Base-by-base conservation (phyloP, 2,113 vertebrate species). In the Anguilla rostrata region DNA sequence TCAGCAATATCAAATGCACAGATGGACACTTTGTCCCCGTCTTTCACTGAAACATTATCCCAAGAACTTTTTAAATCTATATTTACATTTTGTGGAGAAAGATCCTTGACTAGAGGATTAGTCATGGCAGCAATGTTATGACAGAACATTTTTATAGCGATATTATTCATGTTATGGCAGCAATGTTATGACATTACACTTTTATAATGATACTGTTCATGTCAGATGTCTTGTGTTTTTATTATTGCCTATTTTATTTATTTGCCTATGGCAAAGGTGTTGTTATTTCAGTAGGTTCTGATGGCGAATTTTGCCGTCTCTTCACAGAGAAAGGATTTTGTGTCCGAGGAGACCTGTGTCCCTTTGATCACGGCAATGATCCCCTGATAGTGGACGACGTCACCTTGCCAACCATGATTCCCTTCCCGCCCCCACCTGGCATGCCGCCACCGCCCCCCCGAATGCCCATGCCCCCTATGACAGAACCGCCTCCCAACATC, bases 351-450 rank as follows among this genome's bases (percentile, higher is more conserved):
- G 98, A 99, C 53, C 97, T 98, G 60, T 99, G 98, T 95, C 98
- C 95, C 6, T 99, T 97, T 41, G 98, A 99, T 91, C 98, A 99
- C 56, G 98, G 98, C 83, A 99, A 97, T 63, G 98, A 99, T 89
- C 98, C 98, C 0, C 92, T 99, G 78, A 97, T 99, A 9, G 98
- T 99, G 9, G 98, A 99, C 82, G 98, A 99, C 87, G 98, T 99
- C 85, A 98, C 97, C 89, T 91, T 99, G 88, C 98, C 98, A 1
- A 97, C 96, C 86, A 99, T 99, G 93, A 99, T 99, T 91, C 98
- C 98, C 2, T 99, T 99, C 90, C 98, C 98, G 0, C 98, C 98
- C 0, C 98, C 98, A 0, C 98, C 98, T 0, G 96, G 89, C 89
- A 96, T 90, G 96, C 95, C 97, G 60, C 97, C 96, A 9, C 0